Evolutionary conservation across 2,797 vertebrate genomes (phyloP), one percentile per base, ranked within the genome.

Genomic region (Anolis apletophallus): DNA sequence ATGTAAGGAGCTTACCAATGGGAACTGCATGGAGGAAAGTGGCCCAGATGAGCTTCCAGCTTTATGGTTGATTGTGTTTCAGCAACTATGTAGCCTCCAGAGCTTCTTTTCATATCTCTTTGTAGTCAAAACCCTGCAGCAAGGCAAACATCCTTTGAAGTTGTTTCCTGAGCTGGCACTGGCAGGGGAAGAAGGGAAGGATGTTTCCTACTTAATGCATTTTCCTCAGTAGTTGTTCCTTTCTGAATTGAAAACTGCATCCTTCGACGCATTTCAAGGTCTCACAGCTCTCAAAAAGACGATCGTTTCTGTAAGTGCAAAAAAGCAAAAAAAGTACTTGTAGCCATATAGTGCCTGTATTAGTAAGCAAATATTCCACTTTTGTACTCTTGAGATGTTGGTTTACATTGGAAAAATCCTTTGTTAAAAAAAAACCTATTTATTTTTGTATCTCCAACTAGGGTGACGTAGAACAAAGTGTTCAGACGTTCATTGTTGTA

Each of bases 201-300:
- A 0, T 2, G 0, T 52, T 69, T 88, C 50, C 83, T 73, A 68
- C 50, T 52, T 82, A 86, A 61, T 85, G 40, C 50, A 73, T 2
- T 59, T 85, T 86, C 5, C 29, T 1, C 74, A 86, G 57, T 13
- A n/a, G 69, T 23, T 88, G 50, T 87, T 88, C 36, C 68, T 69
- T 13, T 40, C 85, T 85, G 78, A 76, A 89, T 88, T 36, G 54
- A 88, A 83, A 52, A 1, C 73, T 74, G 0, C 92, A 86, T 26
- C 88, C 87, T 90, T 92, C 91, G 85, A 94, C 83, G 87, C 78
- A 90, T 95, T 91, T 80, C 87, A 90, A 85, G 69, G 10, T 72
- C 85, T 85, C 80, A 54, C 83, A 88, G 1, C 82, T 88, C 83
- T 88, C 32, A 19, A 64, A 57, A 67, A 90, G 84, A 78, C 76